A percentile compares a stretch with the other conserved stretches of the same genome.
phyloP scores from a whole-genome alignment of 2,888 invertebrate genomes.

The Sinopyrophorus schimmeli region DNA sequence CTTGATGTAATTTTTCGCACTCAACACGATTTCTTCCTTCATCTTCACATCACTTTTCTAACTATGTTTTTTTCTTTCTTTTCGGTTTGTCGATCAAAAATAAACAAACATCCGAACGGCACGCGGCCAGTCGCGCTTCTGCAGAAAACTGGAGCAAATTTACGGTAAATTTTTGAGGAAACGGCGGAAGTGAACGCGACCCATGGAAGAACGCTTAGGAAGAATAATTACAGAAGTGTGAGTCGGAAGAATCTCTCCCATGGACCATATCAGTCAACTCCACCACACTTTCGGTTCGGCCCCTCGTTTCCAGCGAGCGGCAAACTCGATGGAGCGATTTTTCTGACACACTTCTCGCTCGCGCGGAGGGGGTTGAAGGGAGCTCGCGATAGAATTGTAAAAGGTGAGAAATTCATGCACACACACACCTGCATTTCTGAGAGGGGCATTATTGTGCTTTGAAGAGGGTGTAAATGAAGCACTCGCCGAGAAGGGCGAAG shows the following conservation, averaged over 20 bases:
- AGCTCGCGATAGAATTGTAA: too few relatives aligned
- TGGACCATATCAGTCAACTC: constrained; percentile 46
- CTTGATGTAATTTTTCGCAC: constrained; percentile 47
- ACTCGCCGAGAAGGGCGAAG: too few relatives aligned
- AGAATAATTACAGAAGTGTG: constrained; percentile 43
- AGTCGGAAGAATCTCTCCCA: constrained; percentile 45
- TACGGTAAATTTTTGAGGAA: constrained; percentile 33
- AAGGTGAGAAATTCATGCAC: too few relatives aligned
- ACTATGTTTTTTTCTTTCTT: background rate
- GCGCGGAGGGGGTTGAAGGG: too few relatives aligned
- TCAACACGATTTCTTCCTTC: constrained; percentile 45
- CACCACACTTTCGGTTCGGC: constrained; percentile 33
- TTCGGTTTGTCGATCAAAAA: too few relatives aligned
- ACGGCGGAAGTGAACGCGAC: constrained; percentile 4
- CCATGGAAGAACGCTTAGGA: constrained; percentile 34
- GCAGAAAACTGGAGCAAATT: constrained; percentile 33
- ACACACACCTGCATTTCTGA: too few relatives aligned
- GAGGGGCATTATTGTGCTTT: too few relatives aligned
- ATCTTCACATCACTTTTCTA: constrained; percentile 25
- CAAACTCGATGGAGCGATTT: constrained; percentile 11
- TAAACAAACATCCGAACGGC: too few relatives aligned
- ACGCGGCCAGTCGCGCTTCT: too few relatives aligned
- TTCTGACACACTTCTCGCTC: too few relatives aligned
- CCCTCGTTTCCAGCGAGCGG: constrained; percentile 27
- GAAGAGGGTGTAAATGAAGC: too few relatives aligned